A percentile compares a stretch with the other conserved stretches of the same genome.
Conservation (phyloP, 2,888 invertebrate genomes). For the Zelleria hepariella region DNA sequence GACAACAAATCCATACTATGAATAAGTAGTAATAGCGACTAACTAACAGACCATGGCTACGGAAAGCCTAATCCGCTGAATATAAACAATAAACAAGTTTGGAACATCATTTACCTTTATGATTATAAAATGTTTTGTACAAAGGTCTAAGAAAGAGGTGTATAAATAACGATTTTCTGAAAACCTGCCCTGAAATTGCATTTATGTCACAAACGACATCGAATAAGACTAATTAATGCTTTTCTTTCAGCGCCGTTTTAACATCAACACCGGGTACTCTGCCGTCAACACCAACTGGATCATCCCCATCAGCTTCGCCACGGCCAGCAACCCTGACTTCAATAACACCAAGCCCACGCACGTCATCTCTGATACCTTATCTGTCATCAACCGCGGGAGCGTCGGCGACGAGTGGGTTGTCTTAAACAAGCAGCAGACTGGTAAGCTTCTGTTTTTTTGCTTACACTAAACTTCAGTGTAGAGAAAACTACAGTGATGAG, state of each 20-base stretch:
- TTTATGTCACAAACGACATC: too few relatives aligned
- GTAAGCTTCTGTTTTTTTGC: conserved; percentile 27
- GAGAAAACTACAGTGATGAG: too few relatives aligned
- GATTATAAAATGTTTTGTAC: too few relatives aligned
- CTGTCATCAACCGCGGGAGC: conserved; percentile 36
- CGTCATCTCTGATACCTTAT: conserved; percentile 31
- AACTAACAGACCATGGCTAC: too few relatives aligned
- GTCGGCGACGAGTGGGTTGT: conserved; percentile 69
- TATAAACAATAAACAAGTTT: too few relatives aligned
- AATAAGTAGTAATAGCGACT: too few relatives aligned
- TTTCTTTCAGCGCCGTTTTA: conserved; percentile 60
- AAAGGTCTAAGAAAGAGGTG: too few relatives aligned
- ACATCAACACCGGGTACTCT: conserved; percentile 47
- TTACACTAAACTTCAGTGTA: neutral
- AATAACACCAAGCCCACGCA: conserved; percentile 52
- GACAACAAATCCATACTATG: too few relatives aligned
- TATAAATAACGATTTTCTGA: neutral
- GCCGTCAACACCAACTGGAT: conserved; percentile 38
- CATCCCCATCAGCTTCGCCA: conserved; percentile 53
- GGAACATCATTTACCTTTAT: too few relatives aligned
- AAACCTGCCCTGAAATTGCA: too few relatives aligned
- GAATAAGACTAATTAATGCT: too few relatives aligned
- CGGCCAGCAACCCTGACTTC: conserved; percentile 54
- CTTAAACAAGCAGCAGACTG: conserved; percentile 74
- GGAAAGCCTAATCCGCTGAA: too few relatives aligned